A percentile compares a stretch with the other conserved stretches of the same genome.
These are phyloP conservation scores for Acleris laterana DNA, from an alignment of 2,888 invertebrate species.

Conservation along the genomic window DNA sequence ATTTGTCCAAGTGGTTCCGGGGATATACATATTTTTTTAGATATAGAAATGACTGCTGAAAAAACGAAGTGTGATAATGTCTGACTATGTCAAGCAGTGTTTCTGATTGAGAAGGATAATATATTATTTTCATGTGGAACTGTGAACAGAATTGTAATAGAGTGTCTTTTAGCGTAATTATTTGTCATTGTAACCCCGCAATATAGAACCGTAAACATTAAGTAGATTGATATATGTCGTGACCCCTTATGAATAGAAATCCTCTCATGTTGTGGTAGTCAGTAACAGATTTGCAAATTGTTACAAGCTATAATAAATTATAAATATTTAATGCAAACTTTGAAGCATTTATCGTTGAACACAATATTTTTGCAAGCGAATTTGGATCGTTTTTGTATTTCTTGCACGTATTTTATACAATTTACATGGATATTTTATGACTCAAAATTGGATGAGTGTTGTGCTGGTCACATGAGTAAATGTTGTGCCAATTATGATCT, in stretches of 20 bases:
- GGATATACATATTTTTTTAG: constrained; percentile 14
- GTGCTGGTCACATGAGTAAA: constrained; percentile 65
- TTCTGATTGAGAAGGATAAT: background rate
- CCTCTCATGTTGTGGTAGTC: background rate
- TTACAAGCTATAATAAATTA: constrained; percentile 14
- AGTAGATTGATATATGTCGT: constrained; percentile 19
- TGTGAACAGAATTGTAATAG: constrained; percentile 20
- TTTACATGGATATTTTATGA: constrained; percentile 43
- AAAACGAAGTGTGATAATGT: constrained; percentile 20
- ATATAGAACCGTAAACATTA: constrained; percentile 28
- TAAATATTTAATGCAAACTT: constrained; percentile 4
- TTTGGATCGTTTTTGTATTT: constrained; percentile 36
- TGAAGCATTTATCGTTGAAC: constrained; percentile 17
- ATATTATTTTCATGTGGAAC: constrained; percentile 20
- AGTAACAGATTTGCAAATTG: constrained; percentile 10
- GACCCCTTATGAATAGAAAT: constrained; percentile 6
- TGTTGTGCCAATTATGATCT: constrained; percentile 61
- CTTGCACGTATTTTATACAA: constrained; percentile 36
- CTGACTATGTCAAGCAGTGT: constrained; percentile 13
- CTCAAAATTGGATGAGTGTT: constrained; percentile 49
- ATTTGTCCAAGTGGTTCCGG: constrained; percentile 31
- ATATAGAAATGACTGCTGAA: constrained; percentile 31
- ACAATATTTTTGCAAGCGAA: constrained; percentile 33
- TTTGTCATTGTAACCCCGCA: constrained; percentile 23
- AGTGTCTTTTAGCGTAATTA: constrained; percentile 22